Evolutionary conservation across 2,888 invertebrate genomes (phyloP).

Genomic region (Athalia rosae): DNA sequence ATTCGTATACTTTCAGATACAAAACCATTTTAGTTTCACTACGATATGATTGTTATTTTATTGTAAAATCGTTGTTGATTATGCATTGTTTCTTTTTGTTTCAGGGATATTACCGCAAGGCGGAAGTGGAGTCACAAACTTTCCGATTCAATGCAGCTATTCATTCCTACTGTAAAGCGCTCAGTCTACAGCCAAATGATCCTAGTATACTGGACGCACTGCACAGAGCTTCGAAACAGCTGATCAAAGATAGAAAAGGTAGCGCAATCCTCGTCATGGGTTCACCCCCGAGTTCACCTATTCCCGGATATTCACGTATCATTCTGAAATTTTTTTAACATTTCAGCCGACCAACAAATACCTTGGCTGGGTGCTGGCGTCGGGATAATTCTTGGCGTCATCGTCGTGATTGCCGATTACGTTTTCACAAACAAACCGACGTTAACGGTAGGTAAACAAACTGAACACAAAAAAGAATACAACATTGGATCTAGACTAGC

Average conservation of each 20-base stretch:
- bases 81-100: conserved; percentile 50
- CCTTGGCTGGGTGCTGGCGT: conserved; percentile 86
- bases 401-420: conserved; percentile 82
- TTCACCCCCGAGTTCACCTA: not conserved
- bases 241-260: conserved; percentile 80
- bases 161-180: conserved; percentile 81
- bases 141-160: conserved; percentile 81
- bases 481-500: not conserved
- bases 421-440: conserved; percentile 80
- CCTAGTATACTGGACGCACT: conserved; percentile 79
- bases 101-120: conserved; percentile 84
- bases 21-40: too few species aligned
- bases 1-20: too few species aligned
- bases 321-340: conserved; percentile 31
- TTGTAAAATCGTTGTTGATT: not conserved
- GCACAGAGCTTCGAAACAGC: conserved; percentile 77
- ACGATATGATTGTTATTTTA: not conserved
- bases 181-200: conserved; percentile 82
- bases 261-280: conserved; percentile 49
- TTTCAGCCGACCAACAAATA: conserved; percentile 81
- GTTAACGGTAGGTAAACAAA: conserved; percentile 77
- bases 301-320: conserved; percentile 2
- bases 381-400: conserved; percentile 82
- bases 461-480: not conserved
- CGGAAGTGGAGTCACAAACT: conserved; percentile 83